Evolutionary conservation across 2,113 vertebrate species (phyloP).

Genomic region (Amazona guildingii): DNA sequence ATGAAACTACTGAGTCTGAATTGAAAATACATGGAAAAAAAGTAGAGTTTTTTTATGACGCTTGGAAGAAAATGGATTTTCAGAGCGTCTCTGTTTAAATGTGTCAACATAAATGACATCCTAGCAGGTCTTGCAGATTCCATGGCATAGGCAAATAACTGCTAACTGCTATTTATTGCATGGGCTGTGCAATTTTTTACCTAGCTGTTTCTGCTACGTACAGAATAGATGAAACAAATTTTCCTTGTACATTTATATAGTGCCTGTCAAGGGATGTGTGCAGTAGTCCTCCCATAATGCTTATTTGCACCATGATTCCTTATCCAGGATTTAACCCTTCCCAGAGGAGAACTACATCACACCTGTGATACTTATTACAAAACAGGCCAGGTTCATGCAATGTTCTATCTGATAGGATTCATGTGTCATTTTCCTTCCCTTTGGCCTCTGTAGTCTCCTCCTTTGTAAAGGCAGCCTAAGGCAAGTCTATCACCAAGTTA

Average conservation of each 20-base stretch:
- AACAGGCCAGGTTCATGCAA: not conserved
- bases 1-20: not conserved
- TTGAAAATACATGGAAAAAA: not conserved
- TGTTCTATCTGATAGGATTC: not conserved
- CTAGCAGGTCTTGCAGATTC: constrained; percentile 39
- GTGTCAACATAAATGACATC: constrained; percentile 54
- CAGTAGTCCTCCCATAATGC: not conserved
- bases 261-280: not conserved
- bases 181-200: constrained; percentile 16
- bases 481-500: not conserved
- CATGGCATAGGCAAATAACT: constrained; percentile 48
- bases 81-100: constrained; percentile 38
- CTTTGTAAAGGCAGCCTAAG: not conserved
- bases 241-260: not conserved
- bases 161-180: constrained; percentile 57
- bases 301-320: not conserved
- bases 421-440: not conserved
- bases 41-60: not conserved
- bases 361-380: not conserved
- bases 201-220: constrained; percentile 22
- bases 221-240: constrained; percentile 33
- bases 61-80: constrained; percentile 42
- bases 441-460: not conserved
- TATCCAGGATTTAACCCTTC: not conserved
- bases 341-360: not conserved